Base-by-base conservation (phyloP, 2,888 invertebrate genomes). In the Rhodophaea formosa region DNA sequence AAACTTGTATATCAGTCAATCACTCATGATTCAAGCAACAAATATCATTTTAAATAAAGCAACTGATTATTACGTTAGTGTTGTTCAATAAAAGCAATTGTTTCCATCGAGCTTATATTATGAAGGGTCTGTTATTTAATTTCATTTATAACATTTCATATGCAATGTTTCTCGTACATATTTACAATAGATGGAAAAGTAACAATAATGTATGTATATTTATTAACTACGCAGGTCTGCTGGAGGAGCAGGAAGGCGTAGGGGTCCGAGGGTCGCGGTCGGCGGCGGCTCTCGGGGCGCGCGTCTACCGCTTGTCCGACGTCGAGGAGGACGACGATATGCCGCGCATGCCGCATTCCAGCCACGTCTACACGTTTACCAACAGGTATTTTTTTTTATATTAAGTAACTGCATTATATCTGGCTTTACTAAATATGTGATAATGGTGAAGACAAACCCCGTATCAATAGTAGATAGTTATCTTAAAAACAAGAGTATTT, bases 191-290 rank as follows among this genome's bases (percentile, higher is more conserved):
- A n/a, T n/a, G n/a, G n/a, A n/a, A n/a, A n/a, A n/a, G n/a, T n/a
- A n/a, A n/a, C n/a, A n/a, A n/a, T n/a, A n/a, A n/a, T n/a, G n/a
- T n/a, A n/a, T n/a, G n/a, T n/a, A n/a, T n/a, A n/a, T n/a, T n/a
- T n/a, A n/a, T n/a, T n/a, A n/a, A 6, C 12, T 6, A 59, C 59
- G 0, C 66, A 91, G 92, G 92, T 59, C 91, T 99, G 57, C 85
- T 99, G 60, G 98, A 98, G 69, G 97, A 97, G 61, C 93, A 97
- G 59, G 97, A 97, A 0, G 98, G 98, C 1, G 97, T 98, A 0
- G 96, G 96, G 66, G 95, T 96, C 17, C 93, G 96, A 0, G 97
- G 97, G 7, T 94, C 95, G 8, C 93, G 96, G 10, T 94, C 94
- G 0, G 88, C 96, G 17, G 94, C 95, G 62, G 95, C 95, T 57